A percentile compares a stretch with the other conserved stretches of the same genome.
These are phyloP conservation scores for Urocolius indicus DNA, from an alignment of 2,113 vertebrate species.

Conservation along the genomic window DNA sequence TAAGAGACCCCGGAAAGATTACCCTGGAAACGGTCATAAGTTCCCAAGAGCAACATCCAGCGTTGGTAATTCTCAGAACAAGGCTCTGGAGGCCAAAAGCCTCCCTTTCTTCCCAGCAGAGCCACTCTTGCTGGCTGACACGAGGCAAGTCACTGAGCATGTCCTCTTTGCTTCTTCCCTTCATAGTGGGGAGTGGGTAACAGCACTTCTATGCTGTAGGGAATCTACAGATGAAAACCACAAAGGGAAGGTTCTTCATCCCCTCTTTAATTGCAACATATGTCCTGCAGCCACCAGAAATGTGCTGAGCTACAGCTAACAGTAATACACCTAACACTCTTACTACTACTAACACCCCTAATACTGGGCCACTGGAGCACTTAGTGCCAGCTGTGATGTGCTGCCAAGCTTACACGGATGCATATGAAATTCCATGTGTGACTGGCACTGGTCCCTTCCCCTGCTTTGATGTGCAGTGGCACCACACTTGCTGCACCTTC, in stretches of 20 bases:
- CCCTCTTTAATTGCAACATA: background rate
- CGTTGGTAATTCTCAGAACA: conserved; percentile 2
- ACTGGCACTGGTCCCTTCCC: background rate
- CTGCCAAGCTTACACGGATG: background rate
- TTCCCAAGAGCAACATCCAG: conserved; percentile 45
- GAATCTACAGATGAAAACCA: background rate
- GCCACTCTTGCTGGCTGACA: conserved; percentile 9
- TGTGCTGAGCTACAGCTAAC: background rate
- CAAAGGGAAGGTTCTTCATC: background rate
- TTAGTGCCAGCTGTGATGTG: background rate
- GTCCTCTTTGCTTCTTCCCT: conserved; percentile 60
- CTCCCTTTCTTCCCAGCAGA: conserved; percentile 29
- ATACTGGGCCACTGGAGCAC: background rate
- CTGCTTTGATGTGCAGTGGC: background rate
- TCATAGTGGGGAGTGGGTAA: background rate
- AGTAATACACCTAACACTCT: conserved; percentile 12
- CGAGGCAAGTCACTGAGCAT: conserved; percentile 61
- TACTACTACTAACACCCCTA: conserved; percentile 39
- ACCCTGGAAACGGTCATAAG: background rate
- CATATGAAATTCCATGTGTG: background rate
- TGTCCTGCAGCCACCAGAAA: background rate
- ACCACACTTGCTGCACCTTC: background rate
- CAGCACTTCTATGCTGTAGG: background rate
- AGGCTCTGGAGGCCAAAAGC: conserved; percentile 52
- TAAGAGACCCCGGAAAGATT: conserved; percentile 33